Conservation (phyloP, 2,888 invertebrate genomes). For the Pristionchus exspectatus region DNA sequence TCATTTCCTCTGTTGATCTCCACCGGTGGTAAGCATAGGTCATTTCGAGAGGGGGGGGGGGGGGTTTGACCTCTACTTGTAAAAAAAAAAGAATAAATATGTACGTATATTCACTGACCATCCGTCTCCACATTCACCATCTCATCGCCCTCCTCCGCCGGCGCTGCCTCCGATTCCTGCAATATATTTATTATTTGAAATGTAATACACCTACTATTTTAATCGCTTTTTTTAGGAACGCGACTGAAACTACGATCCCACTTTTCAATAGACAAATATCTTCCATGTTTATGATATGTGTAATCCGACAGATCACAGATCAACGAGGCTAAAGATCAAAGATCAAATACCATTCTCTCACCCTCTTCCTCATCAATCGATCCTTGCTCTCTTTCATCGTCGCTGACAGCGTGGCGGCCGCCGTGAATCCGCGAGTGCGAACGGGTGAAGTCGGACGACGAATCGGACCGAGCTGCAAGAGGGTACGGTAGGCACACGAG, state of each 20-base stretch:
- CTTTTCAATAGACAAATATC: too few relatives aligned
- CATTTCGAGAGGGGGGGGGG: too few relatives aligned
- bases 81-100: neutral
- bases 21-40: too few relatives aligned
- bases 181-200: neutral
- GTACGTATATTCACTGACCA: neutral
- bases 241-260: too few relatives aligned
- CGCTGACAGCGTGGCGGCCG: conserved; percentile 4
- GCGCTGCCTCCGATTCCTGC: neutral
- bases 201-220: neutral
- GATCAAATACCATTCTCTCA: neutral
- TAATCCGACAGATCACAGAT: too few relatives aligned
- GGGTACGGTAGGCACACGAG: too few relatives aligned
- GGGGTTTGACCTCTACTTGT: too few relatives aligned
- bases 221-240: neutral
- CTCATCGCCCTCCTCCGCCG: neutral
- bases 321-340: neutral
- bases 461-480: neutral
- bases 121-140: neutral
- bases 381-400: conserved; percentile 30
- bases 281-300: too few relatives aligned
- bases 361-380: conserved; percentile 10
- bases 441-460: conserved; percentile 14
- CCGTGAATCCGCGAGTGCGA: conserved; percentile 33
- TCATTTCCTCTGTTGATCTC: too few relatives aligned